Conservation (phyloP, 2,888 invertebrate genomes). For the Mythimna vitellina region DNA sequence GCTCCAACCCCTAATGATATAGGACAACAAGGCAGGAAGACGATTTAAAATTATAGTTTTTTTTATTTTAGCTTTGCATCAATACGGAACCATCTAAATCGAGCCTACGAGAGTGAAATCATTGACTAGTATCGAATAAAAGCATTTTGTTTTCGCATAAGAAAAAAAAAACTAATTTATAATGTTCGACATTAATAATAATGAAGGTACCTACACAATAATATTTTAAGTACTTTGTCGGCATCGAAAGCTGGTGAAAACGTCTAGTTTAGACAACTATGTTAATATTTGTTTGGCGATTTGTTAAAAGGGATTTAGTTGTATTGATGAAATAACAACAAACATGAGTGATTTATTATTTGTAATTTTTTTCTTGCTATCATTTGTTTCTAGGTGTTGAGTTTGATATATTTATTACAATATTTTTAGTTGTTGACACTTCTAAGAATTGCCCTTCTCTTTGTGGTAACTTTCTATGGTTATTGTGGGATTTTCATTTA, state of each 20-base stretch:
- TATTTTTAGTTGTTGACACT: conserved; percentile 18
- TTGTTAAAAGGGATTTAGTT: conserved; percentile 50
- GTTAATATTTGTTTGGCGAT: conserved; percentile 40
- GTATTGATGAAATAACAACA: conserved; percentile 30
- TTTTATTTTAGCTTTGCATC: too few species aligned
- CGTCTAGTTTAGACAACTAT: conserved; percentile 9
- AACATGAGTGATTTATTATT: conserved; percentile 33
- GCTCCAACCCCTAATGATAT: too few species aligned
- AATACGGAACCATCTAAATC: conserved; percentile 29
- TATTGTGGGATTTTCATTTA: background rate
- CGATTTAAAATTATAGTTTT: too few species aligned
- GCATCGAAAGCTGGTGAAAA: conserved; percentile 35
- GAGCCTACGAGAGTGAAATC: background rate
- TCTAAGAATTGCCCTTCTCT: conserved; percentile 26
- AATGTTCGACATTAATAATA: conserved; percentile 35
- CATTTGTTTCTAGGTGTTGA: conserved; percentile 1
- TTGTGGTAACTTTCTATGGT: conserved; percentile 15
- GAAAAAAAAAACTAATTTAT: conserved; percentile 35
- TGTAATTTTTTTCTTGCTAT: conserved; percentile 10
- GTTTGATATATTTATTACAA: conserved; percentile 19
- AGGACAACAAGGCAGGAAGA: too few species aligned
- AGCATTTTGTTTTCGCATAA: conserved; percentile 28
- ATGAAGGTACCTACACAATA: conserved; percentile 6
- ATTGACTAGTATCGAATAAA: conserved; percentile 30
- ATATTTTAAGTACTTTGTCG: conserved; percentile 39